Conservation (phyloP, 2,113 vertebrate genomes). For the Amphiprion percula region DNA sequence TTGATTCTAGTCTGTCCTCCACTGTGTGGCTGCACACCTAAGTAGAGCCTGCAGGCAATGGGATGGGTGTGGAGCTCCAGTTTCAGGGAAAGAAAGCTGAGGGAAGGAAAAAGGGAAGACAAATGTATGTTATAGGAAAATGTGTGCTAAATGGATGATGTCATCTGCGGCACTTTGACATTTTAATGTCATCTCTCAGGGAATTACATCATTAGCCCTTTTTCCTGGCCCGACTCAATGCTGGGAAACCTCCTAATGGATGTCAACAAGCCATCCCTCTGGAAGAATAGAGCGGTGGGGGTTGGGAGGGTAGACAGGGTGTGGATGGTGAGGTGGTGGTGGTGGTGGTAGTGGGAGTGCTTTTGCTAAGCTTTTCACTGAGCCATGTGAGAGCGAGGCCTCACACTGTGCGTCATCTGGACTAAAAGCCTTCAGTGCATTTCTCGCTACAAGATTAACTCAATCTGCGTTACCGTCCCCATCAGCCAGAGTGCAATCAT, state of each 20-base stretch:
- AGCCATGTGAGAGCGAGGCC: constrained; percentile 41
- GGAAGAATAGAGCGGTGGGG: constrained; percentile 59
- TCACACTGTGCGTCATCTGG: constrained; percentile 58
- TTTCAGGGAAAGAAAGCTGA: constrained; percentile 43
- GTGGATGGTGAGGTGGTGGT: constrained; percentile 24
- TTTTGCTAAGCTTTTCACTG: constrained; percentile 45
- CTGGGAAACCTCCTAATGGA: constrained; percentile 84
- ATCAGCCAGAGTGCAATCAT: constrained; percentile 62
- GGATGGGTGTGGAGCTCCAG: constrained; percentile 48
- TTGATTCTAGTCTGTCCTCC: constrained; percentile 59
- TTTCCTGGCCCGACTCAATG: constrained; percentile 70
- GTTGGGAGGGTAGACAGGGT: constrained; percentile 20
- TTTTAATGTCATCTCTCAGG: constrained; percentile 83
- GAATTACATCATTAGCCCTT: constrained; percentile 82
- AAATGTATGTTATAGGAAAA: constrained; percentile 72
- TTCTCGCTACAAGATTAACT: constrained; percentile 62
- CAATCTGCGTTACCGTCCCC: constrained; percentile 41
- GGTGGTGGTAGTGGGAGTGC: background rate
- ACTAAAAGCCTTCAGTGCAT: constrained; percentile 67
- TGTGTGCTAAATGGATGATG: constrained; percentile 80
- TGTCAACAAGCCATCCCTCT: constrained; percentile 79
- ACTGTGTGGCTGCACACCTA: constrained; percentile 60
- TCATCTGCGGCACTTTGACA: constrained; percentile 79
- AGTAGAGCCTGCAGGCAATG: constrained; percentile 54
- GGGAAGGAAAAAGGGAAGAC: constrained; percentile 32